phyloP scores from a whole-genome alignment of 2,113 vertebrate species.

The Pseudonaja textilis region DNA sequence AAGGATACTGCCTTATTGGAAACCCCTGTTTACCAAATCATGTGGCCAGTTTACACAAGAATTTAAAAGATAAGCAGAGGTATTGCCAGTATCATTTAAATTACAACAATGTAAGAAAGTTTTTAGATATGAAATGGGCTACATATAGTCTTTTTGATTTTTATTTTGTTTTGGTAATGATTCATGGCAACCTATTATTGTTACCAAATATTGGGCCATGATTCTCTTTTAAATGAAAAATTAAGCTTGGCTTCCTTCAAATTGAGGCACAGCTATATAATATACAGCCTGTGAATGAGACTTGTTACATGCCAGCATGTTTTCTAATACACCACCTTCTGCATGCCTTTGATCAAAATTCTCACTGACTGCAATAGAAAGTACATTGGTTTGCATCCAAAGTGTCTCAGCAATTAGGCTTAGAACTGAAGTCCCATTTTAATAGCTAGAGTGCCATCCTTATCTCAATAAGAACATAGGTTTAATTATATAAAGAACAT shows the following conservation, averaged over 20 bases:
- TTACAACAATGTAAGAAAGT: neutral
- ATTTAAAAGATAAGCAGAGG: neutral
- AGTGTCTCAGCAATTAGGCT: neutral
- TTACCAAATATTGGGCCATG: too few species aligned
- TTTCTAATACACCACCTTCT: neutral
- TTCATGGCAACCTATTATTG: neutral
- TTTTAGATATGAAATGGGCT: neutral
- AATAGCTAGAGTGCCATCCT: neutral
- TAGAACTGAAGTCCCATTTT: neutral
- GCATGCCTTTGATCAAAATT: neutral
- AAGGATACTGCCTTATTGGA: neutral
- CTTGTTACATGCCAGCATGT: neutral
- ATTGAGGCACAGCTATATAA: neutral
- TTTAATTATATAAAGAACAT: neutral
- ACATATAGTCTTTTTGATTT: neutral
- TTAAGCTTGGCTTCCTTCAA: neutral
- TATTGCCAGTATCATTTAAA: neutral
- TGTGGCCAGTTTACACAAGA: neutral
- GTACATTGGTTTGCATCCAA: neutral
- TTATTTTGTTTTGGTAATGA: neutral
- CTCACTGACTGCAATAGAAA: neutral
- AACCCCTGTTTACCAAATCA: neutral
- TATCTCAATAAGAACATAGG: neutral
- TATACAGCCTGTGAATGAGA: neutral
- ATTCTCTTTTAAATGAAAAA: neutral